These are phyloP conservation scores for Drosophila hydei DNA, from an alignment of 1,140 invertebrate genomes.

Conservation along the genomic window DNA sequence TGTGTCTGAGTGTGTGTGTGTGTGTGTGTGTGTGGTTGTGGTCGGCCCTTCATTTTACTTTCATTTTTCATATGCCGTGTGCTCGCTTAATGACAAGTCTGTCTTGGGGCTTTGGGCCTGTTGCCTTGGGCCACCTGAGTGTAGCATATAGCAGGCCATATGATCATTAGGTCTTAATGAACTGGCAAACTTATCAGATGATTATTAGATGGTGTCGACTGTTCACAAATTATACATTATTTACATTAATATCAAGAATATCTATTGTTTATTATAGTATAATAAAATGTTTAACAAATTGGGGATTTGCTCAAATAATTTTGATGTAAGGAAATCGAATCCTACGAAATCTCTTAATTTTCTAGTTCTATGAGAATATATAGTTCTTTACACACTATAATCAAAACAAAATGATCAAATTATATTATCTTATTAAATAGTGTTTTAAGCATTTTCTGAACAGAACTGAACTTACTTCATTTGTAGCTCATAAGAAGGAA, in stretches of 20 bases:
- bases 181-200: conserved; percentile 27
- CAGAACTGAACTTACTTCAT: no score
- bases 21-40: conserved; percentile 22
- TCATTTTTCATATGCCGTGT: conserved; percentile 74
- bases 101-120: conserved; percentile 44
- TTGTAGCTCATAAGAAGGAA: no score
- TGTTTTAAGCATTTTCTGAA: no score
- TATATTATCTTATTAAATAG: no score
- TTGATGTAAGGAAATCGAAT: no score
- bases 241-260: neutral
- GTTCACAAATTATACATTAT: conserved; percentile 2
- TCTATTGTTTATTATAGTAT: neutral
- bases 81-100: conserved; percentile 59
- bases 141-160: conserved; percentile 25
- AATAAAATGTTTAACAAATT: no score
- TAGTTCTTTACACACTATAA: no score
- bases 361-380: no score
- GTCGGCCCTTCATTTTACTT: conserved; percentile 50
- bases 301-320: no score
- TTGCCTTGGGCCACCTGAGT: conserved; percentile 25
- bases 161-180: conserved; percentile 70
- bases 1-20: conserved; percentile 3
- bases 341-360: no score
- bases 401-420: no score
- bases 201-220: neutral